Percentiles rank a stretch among this genome's conserved stretches.
Evolutionary conservation across 2,797 vertebrate species (phyloP).

Genomic region (Cryptoprocta ferox): DNA sequence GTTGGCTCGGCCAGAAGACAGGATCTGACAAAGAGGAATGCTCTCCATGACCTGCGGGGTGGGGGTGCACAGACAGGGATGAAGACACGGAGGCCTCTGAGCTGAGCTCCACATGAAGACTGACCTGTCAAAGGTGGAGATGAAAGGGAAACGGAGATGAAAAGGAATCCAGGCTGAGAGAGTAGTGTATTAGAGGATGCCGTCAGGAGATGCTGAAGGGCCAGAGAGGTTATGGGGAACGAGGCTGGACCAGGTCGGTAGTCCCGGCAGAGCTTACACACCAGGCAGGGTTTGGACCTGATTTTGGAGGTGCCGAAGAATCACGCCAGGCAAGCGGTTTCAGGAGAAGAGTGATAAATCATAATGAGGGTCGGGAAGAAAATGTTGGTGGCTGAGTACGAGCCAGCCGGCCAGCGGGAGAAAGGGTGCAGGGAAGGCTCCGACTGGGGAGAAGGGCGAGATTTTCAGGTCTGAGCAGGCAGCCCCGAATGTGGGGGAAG

Average conservation of each 20-base stretch:
- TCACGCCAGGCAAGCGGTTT: accelerated
- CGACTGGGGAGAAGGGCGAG: background rate
- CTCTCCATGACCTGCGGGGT: background rate
- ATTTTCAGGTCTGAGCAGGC: background rate
- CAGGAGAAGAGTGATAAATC: background rate
- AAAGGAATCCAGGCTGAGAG: background rate
- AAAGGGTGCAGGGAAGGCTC: background rate
- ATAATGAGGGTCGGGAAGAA: background rate
- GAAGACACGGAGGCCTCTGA: background rate
- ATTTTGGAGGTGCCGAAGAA: background rate
- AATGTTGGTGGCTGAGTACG: background rate
- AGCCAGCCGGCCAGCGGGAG: background rate
- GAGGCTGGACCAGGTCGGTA: accelerated
- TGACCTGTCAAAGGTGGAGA: accelerated
- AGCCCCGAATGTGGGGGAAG: background rate
- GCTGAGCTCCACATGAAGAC: background rate
- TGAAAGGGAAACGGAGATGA: background rate
- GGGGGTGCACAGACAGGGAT: background rate
- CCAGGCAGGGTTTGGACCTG: background rate
- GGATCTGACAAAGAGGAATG: background rate
- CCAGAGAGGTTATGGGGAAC: background rate
- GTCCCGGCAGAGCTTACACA: background rate
- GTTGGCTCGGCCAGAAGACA: background rate
- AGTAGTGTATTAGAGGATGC: background rate
- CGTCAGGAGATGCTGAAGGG: background rate